Conservation (phyloP, 35 echinoderm and acorn worm genomes). For the Ophiothrix spiculata region DNA sequence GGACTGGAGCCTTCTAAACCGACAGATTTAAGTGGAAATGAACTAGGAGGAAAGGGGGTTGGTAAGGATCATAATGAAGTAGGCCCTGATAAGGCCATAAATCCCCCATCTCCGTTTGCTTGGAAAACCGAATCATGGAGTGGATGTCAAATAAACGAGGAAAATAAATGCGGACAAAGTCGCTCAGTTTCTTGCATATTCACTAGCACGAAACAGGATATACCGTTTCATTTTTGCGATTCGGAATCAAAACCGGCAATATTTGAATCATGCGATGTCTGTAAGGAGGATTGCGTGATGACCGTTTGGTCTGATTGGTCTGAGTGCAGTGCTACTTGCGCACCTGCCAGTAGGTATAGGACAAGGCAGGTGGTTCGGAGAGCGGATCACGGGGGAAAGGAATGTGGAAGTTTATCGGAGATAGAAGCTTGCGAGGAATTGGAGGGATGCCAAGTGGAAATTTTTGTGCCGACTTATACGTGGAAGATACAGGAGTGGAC, state of each 20-base stretch:
- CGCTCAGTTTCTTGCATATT: neutral
- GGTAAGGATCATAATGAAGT: too few relatives aligned
- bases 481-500: slow-evolving; percentile 86
- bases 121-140: neutral
- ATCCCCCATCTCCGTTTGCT: neutral
- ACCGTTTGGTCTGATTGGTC: slow-evolving; percentile 59
- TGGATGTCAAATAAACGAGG: neutral
- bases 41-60: too few relatives aligned
- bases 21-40: neutral
- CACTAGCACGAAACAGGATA: neutral
- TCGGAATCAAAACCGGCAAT: slow-evolving; percentile 12
- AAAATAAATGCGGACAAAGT: neutral
- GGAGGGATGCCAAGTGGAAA: slow-evolving; percentile 47
- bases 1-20: neutral
- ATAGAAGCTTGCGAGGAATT: slow-evolving; percentile 30
- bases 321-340: slow-evolving; percentile 58
- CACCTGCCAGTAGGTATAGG: slow-evolving; percentile 43
- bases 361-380: slow-evolving; percentile 40
- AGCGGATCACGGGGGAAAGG: slow-evolving; percentile 39
- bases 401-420: slow-evolving; percentile 63
- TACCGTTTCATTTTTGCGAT: slow-evolving; percentile 55
- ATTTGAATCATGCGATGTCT: slow-evolving; percentile 38
- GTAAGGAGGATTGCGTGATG: slow-evolving; percentile 60
- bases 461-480: slow-evolving; percentile 45
- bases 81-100: neutral